Percentiles rank a stretch among this genome's conserved stretches.
phyloP scores from a whole-genome alignment of 2,113 vertebrate genomes.

The Vidua chalybeata region DNA sequence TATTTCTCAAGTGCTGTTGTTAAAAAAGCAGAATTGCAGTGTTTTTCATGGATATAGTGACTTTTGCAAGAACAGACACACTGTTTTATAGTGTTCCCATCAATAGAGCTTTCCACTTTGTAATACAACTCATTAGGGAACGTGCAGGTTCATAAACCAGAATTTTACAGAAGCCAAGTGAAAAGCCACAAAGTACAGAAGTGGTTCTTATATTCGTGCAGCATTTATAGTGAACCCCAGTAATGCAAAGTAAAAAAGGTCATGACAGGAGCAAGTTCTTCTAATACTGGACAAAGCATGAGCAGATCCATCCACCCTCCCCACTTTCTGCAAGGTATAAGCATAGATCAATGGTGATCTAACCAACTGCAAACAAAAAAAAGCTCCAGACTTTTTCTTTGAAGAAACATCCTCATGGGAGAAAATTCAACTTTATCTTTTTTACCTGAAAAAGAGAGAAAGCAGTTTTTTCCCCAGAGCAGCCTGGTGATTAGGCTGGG shows the following conservation, averaged over 20 bases:
- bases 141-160: neutral
- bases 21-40: neutral
- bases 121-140: neutral
- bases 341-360: accelerated
- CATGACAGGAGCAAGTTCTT: neutral
- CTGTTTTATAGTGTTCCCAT: neutral
- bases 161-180: neutral
- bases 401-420: neutral
- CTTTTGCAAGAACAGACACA: neutral
- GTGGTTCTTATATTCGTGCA: neutral
- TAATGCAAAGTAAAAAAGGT: neutral
- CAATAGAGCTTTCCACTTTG: neutral
- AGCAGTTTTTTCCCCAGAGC: neutral
- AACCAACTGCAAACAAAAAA: neutral
- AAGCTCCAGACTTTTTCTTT: neutral
- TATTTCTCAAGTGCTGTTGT: neutral
- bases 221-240: neutral
- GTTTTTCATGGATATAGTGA: neutral
- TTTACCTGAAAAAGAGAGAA: neutral
- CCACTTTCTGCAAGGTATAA: neutral
- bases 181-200: neutral
- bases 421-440: neutral
- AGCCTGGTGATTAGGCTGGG: neutral
- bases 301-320: neutral
- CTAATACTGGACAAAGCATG: neutral